Evolutionary conservation across 64 coral and sea anemone genomes (phyloP).

Genomic region (Stylophora pistillata): DNA sequence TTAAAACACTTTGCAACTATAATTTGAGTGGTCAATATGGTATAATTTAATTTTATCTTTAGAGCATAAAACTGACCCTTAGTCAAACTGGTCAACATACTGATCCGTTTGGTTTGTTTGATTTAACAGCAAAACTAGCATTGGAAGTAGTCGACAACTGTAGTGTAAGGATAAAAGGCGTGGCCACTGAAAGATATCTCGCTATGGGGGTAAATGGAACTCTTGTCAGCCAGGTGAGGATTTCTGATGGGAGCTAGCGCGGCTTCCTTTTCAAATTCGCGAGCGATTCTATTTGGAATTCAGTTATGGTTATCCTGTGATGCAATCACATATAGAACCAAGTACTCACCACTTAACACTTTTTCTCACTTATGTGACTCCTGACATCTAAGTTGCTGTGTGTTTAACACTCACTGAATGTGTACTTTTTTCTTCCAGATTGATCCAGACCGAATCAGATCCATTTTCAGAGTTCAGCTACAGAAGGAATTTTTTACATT

Average conservation of each 20-base stretch:
- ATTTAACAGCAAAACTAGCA: background rate
- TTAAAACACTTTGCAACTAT: no score
- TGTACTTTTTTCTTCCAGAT: background rate
- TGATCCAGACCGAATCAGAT: background rate
- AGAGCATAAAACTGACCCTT: no score
- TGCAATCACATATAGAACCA: no score
- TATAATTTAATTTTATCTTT: no score
- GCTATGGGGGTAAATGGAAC: constrained; percentile 22
- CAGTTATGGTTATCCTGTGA: no score
- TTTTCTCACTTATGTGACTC: no score
- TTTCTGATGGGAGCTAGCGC: background rate
- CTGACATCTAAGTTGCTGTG: no score
- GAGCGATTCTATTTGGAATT: no score
- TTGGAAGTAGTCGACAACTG: background rate
- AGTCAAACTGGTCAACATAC: background rate
- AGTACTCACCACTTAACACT: no score
- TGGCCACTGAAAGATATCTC: constrained; percentile 15
- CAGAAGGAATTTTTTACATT: constrained; percentile 4
- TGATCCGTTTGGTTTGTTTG: background rate
- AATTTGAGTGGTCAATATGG: no score
- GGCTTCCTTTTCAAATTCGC: no score
- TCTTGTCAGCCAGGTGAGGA: background rate
- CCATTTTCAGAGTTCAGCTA: constrained; percentile 7
- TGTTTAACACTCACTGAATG: background rate
- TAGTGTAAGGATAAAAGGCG: constrained; percentile 10